Base-by-base conservation (phyloP, 2,888 invertebrate genomes). In the Drosophila affinis region DNA sequence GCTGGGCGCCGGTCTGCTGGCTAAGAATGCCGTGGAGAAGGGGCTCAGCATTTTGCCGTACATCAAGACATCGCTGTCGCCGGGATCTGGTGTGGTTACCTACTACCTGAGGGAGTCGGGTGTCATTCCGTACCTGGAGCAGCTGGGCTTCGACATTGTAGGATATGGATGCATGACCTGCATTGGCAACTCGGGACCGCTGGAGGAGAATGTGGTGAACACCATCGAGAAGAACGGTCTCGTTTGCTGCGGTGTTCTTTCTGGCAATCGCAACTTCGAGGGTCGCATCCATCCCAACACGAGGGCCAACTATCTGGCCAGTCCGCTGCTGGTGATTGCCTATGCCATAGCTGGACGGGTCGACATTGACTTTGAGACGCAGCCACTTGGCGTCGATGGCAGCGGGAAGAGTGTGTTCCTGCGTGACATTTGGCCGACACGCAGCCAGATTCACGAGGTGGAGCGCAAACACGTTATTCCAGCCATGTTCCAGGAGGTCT, bases 91-190 rank as follows among this genome's bases (percentile, higher is more conserved):
- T 0, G 98, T 98, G 0, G 98, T 98, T 39, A 98, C 98, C 0
- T 98, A 98, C 90, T 93, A 93, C 79, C 85, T 93, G 7, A 93
- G 92, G 90, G 98, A 98, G 91, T 98, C 98, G 2, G 98, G 98
- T 0, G 98, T 99, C 3, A 94, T 97, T 17, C 97, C 98, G 0
- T 96, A 96, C 86, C 92, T 99, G 60, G 95, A 96, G 82, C 93
- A 96, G 90, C 93, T 99, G 1, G 99, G 99, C 7, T 99, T 99
- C 91, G 95, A 97, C 90, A 95, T 98, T 51, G 98, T 99, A 0
- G 99, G 99, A 12, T 99, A 99, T 90, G 99, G 99, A 0, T 99
- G 99, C 91, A 99, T 99, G 99, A 99, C 99, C 0, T 99, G 99
- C 91, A 99, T 99, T 80, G 99, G 99, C 0, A 99, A 99, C 93